Conservation (phyloP, 53 echinoderm and acorn worm genomes). For the Crossaster papposus region DNA sequence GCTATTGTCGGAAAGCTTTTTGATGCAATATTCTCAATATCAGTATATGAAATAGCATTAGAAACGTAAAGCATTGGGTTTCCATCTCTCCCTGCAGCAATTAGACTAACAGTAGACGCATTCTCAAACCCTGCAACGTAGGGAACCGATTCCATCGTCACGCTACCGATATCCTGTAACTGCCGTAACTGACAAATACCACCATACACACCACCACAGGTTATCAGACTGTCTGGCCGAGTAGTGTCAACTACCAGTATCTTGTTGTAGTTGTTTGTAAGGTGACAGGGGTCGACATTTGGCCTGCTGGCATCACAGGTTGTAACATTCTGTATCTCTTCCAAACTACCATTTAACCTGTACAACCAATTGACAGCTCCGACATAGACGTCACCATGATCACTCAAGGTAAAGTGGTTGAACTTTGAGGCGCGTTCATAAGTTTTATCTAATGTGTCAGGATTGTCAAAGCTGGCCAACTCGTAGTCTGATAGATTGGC, state of each 20-base stretch:
- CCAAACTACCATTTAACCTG: conserved; percentile 22
- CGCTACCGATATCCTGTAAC: background rate
- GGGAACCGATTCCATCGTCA: background rate
- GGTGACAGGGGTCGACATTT: background rate
- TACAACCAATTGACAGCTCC: conserved; percentile 59
- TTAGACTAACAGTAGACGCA: background rate
- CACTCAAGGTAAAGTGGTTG: conserved; percentile 28
- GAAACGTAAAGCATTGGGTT: background rate
- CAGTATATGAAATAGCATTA: background rate
- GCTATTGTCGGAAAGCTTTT: background rate
- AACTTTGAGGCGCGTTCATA: background rate
- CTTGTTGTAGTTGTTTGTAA: conserved; percentile 64
- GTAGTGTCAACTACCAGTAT: conserved; percentile 54
- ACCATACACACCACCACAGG: conserved; percentile 53
- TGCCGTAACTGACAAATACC: conserved; percentile 23
- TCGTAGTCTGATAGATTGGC: conserved; percentile 47
- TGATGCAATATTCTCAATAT: background rate
- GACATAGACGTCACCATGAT: conserved; percentile 36
- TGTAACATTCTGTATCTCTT: conserved; percentile 8
- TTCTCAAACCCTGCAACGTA: conserved; percentile 1
- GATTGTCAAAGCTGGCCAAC: conserved; percentile 35
- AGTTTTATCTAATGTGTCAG: background rate
- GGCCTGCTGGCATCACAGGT: background rate
- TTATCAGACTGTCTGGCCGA: conserved; percentile 33
- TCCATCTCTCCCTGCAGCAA: background rate